A percentile compares a stretch with the other conserved stretches of the same genome.
phyloP scores from a whole-genome alignment of 1,140 invertebrate species.

The Orchesella cincta region DNA sequence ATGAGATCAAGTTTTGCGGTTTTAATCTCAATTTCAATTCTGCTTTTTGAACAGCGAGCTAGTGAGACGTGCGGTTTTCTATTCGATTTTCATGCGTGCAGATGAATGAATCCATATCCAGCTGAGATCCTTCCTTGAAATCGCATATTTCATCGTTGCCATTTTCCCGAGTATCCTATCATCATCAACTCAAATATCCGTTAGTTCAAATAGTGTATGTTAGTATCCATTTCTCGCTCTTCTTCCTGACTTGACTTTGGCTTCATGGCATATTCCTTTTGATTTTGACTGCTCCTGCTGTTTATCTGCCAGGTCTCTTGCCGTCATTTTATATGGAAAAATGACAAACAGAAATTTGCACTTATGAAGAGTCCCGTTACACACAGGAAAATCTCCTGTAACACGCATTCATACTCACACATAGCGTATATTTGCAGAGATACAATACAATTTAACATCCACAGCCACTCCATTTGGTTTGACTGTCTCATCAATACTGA shows the following conservation, averaged over 20 bases:
- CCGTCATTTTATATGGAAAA: background rate
- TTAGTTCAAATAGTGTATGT: background rate
- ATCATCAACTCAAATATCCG: background rate
- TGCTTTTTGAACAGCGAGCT: background rate
- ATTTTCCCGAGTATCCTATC: background rate
- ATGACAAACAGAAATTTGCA: too few species aligned
- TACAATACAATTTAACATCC: too few species aligned
- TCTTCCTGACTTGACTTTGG: too few species aligned
- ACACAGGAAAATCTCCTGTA: too few species aligned
- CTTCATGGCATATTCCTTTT: background rate
- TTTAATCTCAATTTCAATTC: background rate
- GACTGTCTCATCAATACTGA: too few species aligned
- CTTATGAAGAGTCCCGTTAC: too few species aligned
- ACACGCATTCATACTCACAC: too few species aligned
- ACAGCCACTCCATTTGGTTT: too few species aligned
- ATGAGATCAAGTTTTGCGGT: background rate
- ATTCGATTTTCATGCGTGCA: background rate
- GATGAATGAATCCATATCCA: conserved; percentile 8
- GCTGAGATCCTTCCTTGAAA: conserved; percentile 21
- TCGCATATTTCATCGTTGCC: background rate
- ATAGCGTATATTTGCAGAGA: too few species aligned
- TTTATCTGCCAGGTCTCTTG: background rate
- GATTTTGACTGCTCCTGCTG: background rate
- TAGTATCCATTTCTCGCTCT: too few species aligned
- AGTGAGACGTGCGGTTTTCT: background rate